phyloP scores from a whole-genome alignment of 2,888 invertebrate genomes.

The Cotesia congregata region DNA sequence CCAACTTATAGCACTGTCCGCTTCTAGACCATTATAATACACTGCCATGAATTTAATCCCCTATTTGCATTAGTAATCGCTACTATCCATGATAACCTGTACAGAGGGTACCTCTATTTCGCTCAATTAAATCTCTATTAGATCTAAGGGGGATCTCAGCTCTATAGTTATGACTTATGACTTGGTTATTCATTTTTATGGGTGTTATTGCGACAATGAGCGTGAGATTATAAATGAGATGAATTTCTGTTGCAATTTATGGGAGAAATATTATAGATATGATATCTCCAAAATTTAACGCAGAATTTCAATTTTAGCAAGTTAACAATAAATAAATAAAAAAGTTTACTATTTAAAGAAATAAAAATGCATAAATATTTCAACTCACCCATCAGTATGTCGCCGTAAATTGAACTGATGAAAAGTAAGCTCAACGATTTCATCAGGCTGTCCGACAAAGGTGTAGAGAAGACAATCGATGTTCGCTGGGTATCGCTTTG shows the following conservation, averaged over 20 bases:
- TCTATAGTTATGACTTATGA: too few relatives aligned
- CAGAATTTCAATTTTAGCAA: too few relatives aligned
- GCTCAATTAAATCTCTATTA: background rate
- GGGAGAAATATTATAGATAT: too few relatives aligned
- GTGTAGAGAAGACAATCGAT: constrained; percentile 88
- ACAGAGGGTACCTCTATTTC: background rate
- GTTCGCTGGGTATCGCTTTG: constrained; percentile 80
- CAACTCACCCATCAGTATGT: constrained; percentile 78
- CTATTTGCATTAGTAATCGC: constrained; percentile 60
- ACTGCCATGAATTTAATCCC: constrained; percentile 55
- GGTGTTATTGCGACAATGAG: too few relatives aligned
- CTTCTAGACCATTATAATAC: constrained; percentile 42
- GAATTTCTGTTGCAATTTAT: too few relatives aligned
- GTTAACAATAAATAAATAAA: too few relatives aligned
- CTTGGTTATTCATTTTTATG: too few relatives aligned
- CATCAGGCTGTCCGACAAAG: constrained; percentile 82
- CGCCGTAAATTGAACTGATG: constrained; percentile 84
- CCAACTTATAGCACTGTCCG: constrained; percentile 32
- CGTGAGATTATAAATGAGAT: too few relatives aligned
- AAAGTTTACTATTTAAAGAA: background rate
- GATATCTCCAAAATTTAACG: too few relatives aligned
- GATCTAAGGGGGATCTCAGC: background rate
- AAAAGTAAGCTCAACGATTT: constrained; percentile 87
- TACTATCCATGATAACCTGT: background rate
- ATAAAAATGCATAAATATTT: background rate